These are phyloP conservation scores for Hyposoter didymator DNA, from an alignment of 2,888 invertebrate species.

Conservation along the genomic window DNA sequence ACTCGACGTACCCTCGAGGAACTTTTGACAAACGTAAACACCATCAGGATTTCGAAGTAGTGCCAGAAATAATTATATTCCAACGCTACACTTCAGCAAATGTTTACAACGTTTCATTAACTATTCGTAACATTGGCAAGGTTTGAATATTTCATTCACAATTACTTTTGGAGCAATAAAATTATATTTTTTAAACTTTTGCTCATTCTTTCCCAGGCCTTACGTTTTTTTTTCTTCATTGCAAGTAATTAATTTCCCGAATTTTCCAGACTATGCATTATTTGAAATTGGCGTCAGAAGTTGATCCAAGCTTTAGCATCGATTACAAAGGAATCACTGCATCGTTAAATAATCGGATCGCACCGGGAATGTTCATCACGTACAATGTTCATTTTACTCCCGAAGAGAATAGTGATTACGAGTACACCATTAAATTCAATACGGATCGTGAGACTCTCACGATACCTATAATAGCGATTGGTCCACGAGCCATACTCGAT, in stretches of 20 bases:
- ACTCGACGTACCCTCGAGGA: conserved; percentile 37
- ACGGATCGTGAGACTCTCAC: conserved; percentile 86
- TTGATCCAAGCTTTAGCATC: conserved; percentile 85
- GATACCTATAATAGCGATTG: conserved; percentile 87
- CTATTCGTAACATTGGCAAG: conserved; percentile 86
- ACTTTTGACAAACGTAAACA: conserved; percentile 3
- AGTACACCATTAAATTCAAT: conserved; percentile 85
- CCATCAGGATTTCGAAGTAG: conserved; percentile 70
- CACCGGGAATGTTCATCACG: conserved; percentile 89
- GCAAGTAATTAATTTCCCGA: conserved; percentile 15
- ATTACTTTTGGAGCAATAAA: conserved; percentile 77
- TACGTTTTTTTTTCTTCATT: not conserved
- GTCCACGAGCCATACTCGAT: conserved; percentile 86
- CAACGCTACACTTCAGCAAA: conserved; percentile 87
- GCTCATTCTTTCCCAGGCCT: not conserved
- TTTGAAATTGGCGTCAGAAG: conserved; percentile 85
- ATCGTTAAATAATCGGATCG: conserved; percentile 86
- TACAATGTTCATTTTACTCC: conserved; percentile 88
- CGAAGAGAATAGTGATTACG: conserved; percentile 86
- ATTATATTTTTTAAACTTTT: not conserved
- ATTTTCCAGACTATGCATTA: conserved; percentile 85
- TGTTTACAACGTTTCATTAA: conserved; percentile 85
- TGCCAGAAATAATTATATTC: conserved; percentile 86
- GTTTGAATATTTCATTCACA: conserved; percentile 85
- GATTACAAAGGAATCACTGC: conserved; percentile 82